Conservation (phyloP, 2,113 vertebrate genomes). For the Lonchura striata region DNA sequence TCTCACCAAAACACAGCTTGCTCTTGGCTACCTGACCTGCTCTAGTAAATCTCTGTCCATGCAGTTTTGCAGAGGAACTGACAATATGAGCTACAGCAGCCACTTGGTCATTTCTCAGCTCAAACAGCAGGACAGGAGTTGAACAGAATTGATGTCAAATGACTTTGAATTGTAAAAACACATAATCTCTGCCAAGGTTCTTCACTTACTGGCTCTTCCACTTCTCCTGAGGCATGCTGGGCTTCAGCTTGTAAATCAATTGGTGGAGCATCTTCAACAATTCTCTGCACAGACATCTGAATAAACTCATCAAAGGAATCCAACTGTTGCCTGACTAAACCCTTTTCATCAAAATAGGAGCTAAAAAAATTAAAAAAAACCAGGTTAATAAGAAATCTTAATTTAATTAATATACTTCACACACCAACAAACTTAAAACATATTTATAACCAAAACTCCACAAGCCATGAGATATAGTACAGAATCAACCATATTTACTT, state of each 20-base stretch:
- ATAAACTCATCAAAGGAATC: conserved; percentile 99
- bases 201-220: conserved; percentile 92
- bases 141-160: not conserved
- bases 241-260: conserved; percentile 98
- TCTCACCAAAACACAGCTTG: not conserved
- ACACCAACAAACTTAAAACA: not conserved
- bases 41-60: not conserved
- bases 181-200: not conserved
- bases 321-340: conserved; percentile 94
- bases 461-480: not conserved
- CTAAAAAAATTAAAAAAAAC: conserved; percentile 69
- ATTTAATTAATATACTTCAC: not conserved
- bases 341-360: conserved; percentile 98
- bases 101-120: not conserved
- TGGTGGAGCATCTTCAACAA: conserved; percentile 96
- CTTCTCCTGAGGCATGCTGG: conserved; percentile 94
- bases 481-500: not conserved
- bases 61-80: not conserved
- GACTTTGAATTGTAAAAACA: not conserved
- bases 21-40: not conserved
- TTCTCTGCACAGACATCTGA: conserved; percentile 99
- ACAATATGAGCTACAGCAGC: not conserved
- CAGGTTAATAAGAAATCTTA: not conserved
- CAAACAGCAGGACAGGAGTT: not conserved
- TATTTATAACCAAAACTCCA: not conserved